phyloP scores from a whole-genome alignment of 2,113 vertebrate species.

The Eulacestoma nigropectus region DNA sequence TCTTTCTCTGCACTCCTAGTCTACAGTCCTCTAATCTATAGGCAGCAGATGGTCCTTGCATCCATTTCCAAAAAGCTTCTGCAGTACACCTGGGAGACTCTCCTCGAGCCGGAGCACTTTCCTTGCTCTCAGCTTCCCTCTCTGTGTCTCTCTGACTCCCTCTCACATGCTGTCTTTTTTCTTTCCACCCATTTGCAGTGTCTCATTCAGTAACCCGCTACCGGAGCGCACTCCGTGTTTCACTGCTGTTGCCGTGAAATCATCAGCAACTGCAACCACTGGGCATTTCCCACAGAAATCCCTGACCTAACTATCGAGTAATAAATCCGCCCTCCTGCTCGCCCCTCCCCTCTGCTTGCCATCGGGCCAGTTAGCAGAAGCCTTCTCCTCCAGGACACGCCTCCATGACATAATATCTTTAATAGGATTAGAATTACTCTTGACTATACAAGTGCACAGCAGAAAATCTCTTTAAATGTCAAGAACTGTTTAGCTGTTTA shows the following conservation, averaged over 20 bases:
- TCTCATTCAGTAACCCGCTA: slow-evolving; percentile 43
- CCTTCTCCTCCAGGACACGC: slow-evolving; percentile 44
- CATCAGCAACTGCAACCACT: slow-evolving; percentile 79
- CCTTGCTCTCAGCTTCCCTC: slow-evolving; percentile 36
- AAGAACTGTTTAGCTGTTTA: slow-evolving; percentile 58
- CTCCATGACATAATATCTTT: slow-evolving; percentile 74
- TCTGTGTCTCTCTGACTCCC: slow-evolving; percentile 46
- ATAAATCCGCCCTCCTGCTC: slow-evolving; percentile 63
- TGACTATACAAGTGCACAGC: slow-evolving; percentile 79
- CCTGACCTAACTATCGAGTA: slow-evolving; percentile 72
- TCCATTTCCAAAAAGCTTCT: slow-evolving; percentile 71
- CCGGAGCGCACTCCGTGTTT: background rate
- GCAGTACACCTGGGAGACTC: slow-evolving; percentile 46
- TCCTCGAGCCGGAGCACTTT: slow-evolving; percentile 49
- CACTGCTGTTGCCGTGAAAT: slow-evolving; percentile 75
- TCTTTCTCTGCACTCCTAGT: background rate
- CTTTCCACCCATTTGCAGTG: slow-evolving; percentile 35
- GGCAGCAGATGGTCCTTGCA: slow-evolving; percentile 70
- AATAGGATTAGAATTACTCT: slow-evolving; percentile 81
- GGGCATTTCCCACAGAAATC: slow-evolving; percentile 78
- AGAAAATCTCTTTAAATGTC: slow-evolving; percentile 71
- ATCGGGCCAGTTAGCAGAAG: slow-evolving; percentile 67
- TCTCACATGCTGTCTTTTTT: background rate
- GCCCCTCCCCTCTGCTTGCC: slow-evolving; percentile 65
- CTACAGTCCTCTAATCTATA: slow-evolving; percentile 48